Base-by-base conservation (phyloP, 1,140 invertebrate genomes). In the Atta cephalotes region DNA sequence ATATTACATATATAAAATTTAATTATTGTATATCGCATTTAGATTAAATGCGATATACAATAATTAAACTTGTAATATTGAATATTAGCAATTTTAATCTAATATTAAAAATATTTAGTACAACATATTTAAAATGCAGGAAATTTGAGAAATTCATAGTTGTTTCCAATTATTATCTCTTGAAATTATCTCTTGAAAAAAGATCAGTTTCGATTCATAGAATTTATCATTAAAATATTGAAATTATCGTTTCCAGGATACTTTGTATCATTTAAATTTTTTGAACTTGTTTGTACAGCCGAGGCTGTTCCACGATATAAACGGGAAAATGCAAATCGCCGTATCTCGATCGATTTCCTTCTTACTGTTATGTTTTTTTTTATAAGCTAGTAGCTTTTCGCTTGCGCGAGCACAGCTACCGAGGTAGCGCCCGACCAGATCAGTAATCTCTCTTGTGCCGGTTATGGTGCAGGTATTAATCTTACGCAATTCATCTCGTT, bases 381-480 rank as follows among this genome's bases (percentile, higher is more conserved):
- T 60, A 21, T 85, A 79, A 86, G 16, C 28, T 49, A 63, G 56
- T 56, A 80, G 65, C 65, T 86, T 88, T 88, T 86, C 84, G 87
- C 82, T 71, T 79, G 78, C 78, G 60, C 78, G 79, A 71, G 14
- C 80, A 76, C 80, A 39, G 60, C 80, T 87, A 85, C 86, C 85
- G 65, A 39, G 92, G 89, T 89, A 91, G 87, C 87, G 72, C 56
- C 68, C 45, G 65, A 91, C 88, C 87, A 93, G 93, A 93, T 93
- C 90, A 90, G 90, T 92, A 92, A 93, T 93, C 92, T 92, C 87
- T 87, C 89, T 28, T 81, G 49, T 91, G 92, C 92, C 90, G 90
- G 92, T 92, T 94, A 91, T 90, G 87, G 87, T 10, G 86, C 88
- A 85, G 88, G 88, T 92, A 93, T 94, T 93, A 93, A 94, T 94